These are phyloP conservation scores for Epizoanthus illoricatus DNA, from an alignment of 92 coral and sea anemone species.

Conservation along the genomic window DNA sequence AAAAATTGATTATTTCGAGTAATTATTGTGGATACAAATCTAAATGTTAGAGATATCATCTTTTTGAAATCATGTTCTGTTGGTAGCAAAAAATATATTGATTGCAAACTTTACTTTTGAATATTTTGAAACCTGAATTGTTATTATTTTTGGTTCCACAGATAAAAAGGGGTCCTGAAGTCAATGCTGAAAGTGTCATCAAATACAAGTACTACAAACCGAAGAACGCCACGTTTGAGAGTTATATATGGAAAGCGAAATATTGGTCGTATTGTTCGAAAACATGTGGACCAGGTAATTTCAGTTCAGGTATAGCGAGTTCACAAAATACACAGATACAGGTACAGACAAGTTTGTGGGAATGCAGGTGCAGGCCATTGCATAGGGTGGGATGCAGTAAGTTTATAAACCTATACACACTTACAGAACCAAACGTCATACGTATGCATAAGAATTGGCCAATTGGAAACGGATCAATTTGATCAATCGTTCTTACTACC, in stretches of 20 bases:
- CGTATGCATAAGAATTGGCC: too few relatives aligned
- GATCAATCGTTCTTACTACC: too few relatives aligned
- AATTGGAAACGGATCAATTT: too few relatives aligned
- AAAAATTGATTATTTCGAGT: too few relatives aligned
- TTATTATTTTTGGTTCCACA: not conserved
- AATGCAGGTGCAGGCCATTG: too few relatives aligned
- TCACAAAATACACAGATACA: not conserved
- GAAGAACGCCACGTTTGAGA: slow-evolving; percentile 41
- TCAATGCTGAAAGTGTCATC: slow-evolving; percentile 19
- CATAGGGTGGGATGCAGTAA: too few relatives aligned
- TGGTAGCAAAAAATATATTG: too few relatives aligned
- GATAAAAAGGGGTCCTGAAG: slow-evolving; percentile 16
- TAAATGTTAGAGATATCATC: too few relatives aligned
- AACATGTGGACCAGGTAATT: slow-evolving; percentile 79
- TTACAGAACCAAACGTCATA: too few relatives aligned
- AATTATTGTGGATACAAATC: too few relatives aligned
- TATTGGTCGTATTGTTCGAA: slow-evolving; percentile 73
- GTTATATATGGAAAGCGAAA: slow-evolving; percentile 58
- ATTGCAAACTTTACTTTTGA: too few relatives aligned
- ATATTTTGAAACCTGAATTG: not conserved
- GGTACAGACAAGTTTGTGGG: not conserved
- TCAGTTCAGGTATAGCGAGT: not conserved
- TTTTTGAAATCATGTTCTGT: not conserved
- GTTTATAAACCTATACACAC: too few relatives aligned
- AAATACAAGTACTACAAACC: slow-evolving; percentile 60